Evolutionary conservation across 2,113 vertebrate species (phyloP).

Genomic region (Panthera tigris): DNA sequence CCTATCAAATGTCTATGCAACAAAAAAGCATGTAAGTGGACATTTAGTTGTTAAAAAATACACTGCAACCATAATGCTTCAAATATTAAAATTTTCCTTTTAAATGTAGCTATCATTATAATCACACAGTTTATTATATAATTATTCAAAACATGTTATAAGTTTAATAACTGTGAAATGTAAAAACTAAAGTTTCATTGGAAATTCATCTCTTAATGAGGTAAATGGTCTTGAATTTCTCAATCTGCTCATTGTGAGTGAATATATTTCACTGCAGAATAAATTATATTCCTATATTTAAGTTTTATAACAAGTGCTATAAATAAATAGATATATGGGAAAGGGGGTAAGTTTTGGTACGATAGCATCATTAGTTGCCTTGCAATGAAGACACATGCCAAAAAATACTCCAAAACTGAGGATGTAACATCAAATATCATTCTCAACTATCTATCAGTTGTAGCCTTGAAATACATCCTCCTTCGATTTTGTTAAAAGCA

Average conservation of each 20-base stretch:
- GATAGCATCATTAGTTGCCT: background rate
- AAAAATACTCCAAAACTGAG: background rate
- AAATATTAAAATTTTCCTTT: background rate
- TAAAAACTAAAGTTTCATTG: background rate
- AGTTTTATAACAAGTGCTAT: background rate
- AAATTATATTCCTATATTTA: background rate
- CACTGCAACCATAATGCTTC: background rate
- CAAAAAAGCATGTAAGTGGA: background rate
- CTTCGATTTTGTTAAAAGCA: conserved; percentile 19
- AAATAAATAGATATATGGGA: background rate
- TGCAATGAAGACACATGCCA: background rate
- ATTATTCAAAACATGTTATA: background rate
- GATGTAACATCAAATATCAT: background rate
- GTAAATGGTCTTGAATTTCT: background rate
- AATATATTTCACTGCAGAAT: background rate
- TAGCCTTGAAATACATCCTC: background rate
- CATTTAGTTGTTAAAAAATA: background rate
- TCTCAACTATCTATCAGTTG: background rate
- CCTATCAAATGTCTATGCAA: background rate
- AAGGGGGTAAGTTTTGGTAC: background rate
- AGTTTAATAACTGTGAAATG: background rate
- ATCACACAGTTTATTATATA: background rate
- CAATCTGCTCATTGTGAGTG: background rate
- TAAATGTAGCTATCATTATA: background rate
- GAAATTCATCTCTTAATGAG: background rate